These are phyloP conservation scores for Eilema caniola DNA, from an alignment of 2,888 invertebrate genomes.

Conservation along the genomic window DNA sequence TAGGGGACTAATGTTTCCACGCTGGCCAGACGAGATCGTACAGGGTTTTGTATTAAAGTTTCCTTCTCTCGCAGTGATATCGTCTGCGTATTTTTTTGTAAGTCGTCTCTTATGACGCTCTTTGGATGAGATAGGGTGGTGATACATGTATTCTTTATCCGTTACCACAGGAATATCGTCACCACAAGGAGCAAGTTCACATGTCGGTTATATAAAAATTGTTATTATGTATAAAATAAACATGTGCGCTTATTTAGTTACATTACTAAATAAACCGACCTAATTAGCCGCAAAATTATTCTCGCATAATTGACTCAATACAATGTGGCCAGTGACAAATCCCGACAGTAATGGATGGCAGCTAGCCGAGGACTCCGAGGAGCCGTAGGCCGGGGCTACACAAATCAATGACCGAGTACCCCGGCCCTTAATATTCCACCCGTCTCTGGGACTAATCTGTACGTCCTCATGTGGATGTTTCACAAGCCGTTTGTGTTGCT, in stretches of 20 bases:
- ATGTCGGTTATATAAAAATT: no score
- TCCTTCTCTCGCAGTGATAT: no score
- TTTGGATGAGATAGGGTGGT: no score
- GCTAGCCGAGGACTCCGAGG: slow-evolving; percentile 2
- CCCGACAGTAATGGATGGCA: slow-evolving; percentile 17
- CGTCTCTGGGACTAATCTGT: slow-evolving; percentile 36
- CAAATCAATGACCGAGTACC: slow-evolving; percentile 42
- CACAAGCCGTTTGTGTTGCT: background rate
- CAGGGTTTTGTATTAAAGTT: no score
- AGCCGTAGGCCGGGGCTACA: slow-evolving; percentile 9
- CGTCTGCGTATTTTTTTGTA: no score
- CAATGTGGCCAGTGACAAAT: slow-evolving; percentile 23
- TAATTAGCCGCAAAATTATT: background rate
- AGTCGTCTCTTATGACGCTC: no score
- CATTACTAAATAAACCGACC: background rate
- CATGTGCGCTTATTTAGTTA: background rate
- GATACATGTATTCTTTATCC: no score
- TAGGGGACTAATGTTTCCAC: no score
- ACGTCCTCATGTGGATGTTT: slow-evolving; percentile 13
- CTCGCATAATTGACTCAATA: background rate
- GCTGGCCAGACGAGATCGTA: no score
- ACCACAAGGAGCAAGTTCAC: no score
- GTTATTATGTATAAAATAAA: background rate
- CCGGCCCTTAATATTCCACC: slow-evolving; percentile 48
- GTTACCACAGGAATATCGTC: no score